Conservation (phyloP, 2,113 vertebrate genomes). For the Climacteris rufus region DNA sequence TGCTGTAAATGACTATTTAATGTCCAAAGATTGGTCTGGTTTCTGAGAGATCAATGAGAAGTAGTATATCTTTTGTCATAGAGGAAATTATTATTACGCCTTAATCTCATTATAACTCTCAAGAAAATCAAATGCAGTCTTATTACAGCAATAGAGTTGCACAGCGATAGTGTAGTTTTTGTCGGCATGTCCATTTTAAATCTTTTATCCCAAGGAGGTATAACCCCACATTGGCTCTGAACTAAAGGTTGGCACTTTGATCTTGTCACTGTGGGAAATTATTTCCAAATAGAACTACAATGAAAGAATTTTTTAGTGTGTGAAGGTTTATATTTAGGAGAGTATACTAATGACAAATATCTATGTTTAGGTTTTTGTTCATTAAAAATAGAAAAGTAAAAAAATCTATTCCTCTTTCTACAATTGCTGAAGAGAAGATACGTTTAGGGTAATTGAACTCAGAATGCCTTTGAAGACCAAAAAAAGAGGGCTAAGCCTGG, state of each 20-base stretch:
- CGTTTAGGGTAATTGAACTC: neutral
- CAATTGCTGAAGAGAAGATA: neutral
- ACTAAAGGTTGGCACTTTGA: neutral
- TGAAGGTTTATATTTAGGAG: neutral
- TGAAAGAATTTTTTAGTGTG: neutral
- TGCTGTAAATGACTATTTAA: neutral
- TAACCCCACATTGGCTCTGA: neutral
- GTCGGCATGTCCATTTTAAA: neutral
- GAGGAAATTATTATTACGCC: neutral
- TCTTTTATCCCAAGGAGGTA: neutral
- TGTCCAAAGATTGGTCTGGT: neutral
- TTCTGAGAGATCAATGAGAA: constrained; percentile 3
- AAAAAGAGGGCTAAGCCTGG: neutral
- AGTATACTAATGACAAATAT: neutral
- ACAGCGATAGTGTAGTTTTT: neutral
- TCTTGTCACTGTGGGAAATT: neutral
- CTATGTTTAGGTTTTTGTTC: neutral
- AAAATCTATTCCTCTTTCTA: neutral
- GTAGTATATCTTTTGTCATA: neutral
- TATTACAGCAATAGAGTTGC: neutral
- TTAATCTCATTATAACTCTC: constrained; percentile 17
- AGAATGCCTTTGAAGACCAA: neutral
- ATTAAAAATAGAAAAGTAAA: neutral
- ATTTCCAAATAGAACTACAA: neutral
- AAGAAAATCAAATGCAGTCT: constrained; percentile 12